Conservation (phyloP, 2,113 vertebrate genomes). For the Urocitellus parryii region DNA sequence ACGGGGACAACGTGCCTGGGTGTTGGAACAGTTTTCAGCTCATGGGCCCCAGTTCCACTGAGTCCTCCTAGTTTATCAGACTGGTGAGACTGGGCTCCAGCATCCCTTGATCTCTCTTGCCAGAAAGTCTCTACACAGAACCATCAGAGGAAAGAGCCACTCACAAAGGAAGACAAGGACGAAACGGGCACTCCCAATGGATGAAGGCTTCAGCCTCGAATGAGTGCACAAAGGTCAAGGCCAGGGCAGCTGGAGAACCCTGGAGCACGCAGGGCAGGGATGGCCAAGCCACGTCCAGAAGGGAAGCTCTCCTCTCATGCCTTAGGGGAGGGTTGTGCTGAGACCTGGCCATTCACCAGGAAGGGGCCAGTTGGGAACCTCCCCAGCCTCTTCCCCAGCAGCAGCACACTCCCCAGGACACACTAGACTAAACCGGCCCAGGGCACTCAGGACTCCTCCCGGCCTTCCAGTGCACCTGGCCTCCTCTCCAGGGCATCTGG, state of each 20-base stretch:
- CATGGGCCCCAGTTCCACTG: rapidly evolving
- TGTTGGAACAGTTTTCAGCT: not conserved
- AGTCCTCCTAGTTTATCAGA: not conserved
- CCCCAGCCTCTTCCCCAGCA: not conserved
- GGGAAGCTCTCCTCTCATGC: no score
- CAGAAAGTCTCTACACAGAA: not conserved
- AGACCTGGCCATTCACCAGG: not conserved
- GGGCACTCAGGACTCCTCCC: not conserved
- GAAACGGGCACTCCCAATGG: rapidly evolving
- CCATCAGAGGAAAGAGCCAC: no score
- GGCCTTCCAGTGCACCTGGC: not conserved
- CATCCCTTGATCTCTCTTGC: not conserved
- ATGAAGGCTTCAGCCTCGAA: no score
- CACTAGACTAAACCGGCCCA: not conserved
- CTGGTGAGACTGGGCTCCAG: rapidly evolving
- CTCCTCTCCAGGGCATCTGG: not conserved
- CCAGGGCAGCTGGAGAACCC: not conserved
- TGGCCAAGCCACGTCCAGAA: no score
- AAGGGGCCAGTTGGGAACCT: not conserved
- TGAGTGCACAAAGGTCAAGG: rapidly evolving
- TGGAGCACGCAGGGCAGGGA: no score
- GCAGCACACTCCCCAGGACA: not conserved
- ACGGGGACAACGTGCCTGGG: no score
- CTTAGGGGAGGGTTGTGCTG: no score
- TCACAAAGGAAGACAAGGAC: not conserved